Evolutionary conservation across 1,140 invertebrate species (phyloP), one percentile per base, ranked within the genome.

Genomic region (Drosophila yakuba): DNA sequence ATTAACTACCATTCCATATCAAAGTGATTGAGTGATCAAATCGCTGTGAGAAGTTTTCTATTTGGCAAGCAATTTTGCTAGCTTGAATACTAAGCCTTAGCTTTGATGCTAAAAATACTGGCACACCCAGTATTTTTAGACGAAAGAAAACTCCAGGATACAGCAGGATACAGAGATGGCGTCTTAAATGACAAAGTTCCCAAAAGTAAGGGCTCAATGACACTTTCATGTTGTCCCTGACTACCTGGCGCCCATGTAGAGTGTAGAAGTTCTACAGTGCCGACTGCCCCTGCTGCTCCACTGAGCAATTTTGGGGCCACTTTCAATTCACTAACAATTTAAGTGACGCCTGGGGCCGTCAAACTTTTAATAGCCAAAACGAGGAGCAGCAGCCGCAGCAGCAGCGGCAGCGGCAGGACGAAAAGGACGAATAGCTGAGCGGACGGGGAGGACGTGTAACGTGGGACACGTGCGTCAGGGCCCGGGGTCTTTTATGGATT

Each of bases 311-410:
- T 50, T 44, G 44, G 45, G 43, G 74, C 60, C 57, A 71, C 39
- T 69, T 69, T 60, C 58, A 62, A 54, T 78, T 54, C 74, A 79
- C 62, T 78, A 79, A 78, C 79, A 82, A 82, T 83, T 82, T 83
- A 80, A 83, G 69, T 59, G 68, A 78, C 56, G 64, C 80, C 57
- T 63, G 59, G 23, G 64, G 80, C 69, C 63, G 60, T 74, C 52
- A 69, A 83, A 83, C 60, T 84, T 84, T 84, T 84, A 83, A 80
- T 79, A 75, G 68, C 80, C 79, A 54, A 79, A 78, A 56, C 55
- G 76, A 55, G 35, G 36, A 76, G 45, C 43, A 59, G 39, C 56
- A 64, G 45, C 35, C 52, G 39, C 56, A 64, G 45, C 35, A 47
- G 39, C 48, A 72, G 44, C 48, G 51, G 3, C 23, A 20, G 20